These are phyloP conservation scores for Sminthurides aquaticus DNA, from an alignment of 2,888 invertebrate species.

Conservation along the genomic window DNA sequence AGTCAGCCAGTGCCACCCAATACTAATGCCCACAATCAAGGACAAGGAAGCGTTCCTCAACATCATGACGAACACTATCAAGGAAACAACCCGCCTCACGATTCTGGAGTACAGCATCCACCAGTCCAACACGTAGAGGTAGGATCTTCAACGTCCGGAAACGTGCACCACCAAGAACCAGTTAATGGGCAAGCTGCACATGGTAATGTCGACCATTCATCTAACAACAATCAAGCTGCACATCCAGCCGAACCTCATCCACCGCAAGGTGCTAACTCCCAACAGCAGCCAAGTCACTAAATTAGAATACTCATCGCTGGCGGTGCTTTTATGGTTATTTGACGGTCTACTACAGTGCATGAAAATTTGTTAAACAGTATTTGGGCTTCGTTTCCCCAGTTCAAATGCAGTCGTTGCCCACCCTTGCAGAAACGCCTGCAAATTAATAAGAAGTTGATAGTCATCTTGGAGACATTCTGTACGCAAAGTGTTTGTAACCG, in stretches of 20 bases:
- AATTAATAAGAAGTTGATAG: too few species aligned
- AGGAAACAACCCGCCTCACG: neutral
- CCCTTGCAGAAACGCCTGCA: too few species aligned
- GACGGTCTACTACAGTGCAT: too few species aligned
- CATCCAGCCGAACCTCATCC: neutral
- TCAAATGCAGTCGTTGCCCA: too few species aligned
- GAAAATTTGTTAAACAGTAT: too few species aligned
- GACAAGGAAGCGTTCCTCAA: conserved; percentile 6
- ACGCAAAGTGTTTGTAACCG: too few species aligned
- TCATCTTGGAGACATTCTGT: too few species aligned
- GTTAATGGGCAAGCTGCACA: neutral
- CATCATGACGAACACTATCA: conserved; percentile 17
- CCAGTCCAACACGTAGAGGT: neutral
- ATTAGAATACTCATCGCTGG: neutral
- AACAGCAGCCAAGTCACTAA: conserved; percentile 7
- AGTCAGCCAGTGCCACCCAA: conserved; percentile 16
- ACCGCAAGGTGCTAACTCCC: conserved; percentile 5
- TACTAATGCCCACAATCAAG: conserved; percentile 21
- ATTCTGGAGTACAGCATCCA: neutral
- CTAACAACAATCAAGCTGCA: neutral
- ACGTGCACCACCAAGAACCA: neutral
- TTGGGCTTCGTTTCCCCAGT: too few species aligned
- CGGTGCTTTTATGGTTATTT: too few species aligned
- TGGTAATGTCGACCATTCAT: neutral
- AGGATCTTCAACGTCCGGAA: neutral